Evolutionary conservation across 2,113 vertebrate species (phyloP).

Genomic region (Dipodomys merriami): DNA sequence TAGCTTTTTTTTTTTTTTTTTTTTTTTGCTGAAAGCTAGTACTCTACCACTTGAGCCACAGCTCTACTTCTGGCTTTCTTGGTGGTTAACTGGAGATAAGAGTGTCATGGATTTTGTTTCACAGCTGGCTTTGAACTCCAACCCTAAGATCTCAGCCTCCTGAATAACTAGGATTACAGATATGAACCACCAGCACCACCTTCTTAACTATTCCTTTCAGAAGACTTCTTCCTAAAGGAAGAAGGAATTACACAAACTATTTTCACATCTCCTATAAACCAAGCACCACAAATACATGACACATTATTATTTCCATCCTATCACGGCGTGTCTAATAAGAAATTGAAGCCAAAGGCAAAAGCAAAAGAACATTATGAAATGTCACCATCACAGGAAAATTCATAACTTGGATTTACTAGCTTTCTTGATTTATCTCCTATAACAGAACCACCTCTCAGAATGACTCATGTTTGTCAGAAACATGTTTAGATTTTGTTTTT

Average conservation of each 20-base stretch:
- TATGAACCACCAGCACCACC: neutral
- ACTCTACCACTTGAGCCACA: no score
- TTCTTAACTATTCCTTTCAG: neutral
- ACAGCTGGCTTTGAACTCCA: no score
- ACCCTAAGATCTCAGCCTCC: no score
- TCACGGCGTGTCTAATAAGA: neutral
- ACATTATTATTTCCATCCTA: no score
- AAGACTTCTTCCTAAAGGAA: neutral
- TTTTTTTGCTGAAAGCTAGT: no score
- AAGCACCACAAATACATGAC: neutral
- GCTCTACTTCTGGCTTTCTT: no score
- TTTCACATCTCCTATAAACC: neutral
- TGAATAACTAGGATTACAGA: no score
- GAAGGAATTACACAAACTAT: neutral
- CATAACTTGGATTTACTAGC: neutral
- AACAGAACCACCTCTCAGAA: neutral
- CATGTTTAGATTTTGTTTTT: neutral
- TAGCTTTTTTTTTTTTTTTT: no score
- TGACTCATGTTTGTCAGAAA: conserved; percentile 2
- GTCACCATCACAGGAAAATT: neutral
- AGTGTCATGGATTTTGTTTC: no score
- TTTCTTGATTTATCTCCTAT: neutral
- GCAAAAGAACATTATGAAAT: neutral
- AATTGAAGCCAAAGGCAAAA: neutral
- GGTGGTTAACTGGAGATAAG: no score